phyloP scores from a whole-genome alignment of 2,888 invertebrate genomes.

The Luperina nickerlii region DNA sequence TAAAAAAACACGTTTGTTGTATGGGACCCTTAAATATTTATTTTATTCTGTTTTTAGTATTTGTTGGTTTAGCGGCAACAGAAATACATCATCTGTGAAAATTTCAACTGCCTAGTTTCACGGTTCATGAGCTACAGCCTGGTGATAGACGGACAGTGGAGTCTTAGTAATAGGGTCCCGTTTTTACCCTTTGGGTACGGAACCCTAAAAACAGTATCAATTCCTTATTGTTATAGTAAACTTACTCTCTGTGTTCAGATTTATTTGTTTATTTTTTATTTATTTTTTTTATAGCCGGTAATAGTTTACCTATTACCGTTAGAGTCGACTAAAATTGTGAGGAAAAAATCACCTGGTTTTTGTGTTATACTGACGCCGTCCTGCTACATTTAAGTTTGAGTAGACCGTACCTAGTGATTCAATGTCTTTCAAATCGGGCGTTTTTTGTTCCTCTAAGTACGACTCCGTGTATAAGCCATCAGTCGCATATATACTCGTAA shows the following conservation, averaged over 20 bases:
- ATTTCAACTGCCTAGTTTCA: no score
- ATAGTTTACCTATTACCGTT: neutral
- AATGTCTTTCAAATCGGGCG: neutral
- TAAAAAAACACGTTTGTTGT: no score
- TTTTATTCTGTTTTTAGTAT: no score
- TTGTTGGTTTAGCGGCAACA: no score
- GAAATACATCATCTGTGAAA: no score
- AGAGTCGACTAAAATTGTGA: neutral
- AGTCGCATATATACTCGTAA: slow-evolving; percentile 5
- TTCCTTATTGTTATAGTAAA: neutral
- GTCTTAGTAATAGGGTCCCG: no score
- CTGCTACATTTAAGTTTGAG: neutral
- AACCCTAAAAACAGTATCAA: no score
- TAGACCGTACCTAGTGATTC: neutral
- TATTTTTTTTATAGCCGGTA: neutral
- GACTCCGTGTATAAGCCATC: slow-evolving; percentile 7
- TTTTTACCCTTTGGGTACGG: no score
- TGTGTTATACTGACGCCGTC: no score
- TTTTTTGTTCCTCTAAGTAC: neutral
- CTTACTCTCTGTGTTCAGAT: neutral
- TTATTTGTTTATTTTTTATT: neutral
- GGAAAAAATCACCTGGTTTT: neutral
- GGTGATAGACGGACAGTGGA: no score
- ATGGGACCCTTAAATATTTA: no score
- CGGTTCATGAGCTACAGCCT: no score